A percentile compares a stretch with the other conserved stretches of the same genome.
These are phyloP conservation scores for Cotesia glomerata DNA, from an alignment of 1,140 invertebrate genomes.

Conservation along the genomic window DNA sequence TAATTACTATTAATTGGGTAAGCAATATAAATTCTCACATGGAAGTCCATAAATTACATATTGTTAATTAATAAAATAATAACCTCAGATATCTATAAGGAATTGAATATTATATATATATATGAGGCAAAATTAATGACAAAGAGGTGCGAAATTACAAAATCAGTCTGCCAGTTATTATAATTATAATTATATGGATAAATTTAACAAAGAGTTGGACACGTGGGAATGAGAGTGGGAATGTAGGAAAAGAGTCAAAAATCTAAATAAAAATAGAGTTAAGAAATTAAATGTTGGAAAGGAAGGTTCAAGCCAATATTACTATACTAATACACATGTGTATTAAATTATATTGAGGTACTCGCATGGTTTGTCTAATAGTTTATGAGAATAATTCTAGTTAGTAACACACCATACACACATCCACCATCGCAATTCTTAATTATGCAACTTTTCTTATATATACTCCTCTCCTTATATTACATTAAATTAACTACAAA, in stretches of 20 bases:
- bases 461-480: constrained; percentile 15
- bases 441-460: constrained; percentile 50
- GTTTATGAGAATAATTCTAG: neutral
- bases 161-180: neutral
- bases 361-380: neutral
- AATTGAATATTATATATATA: no score
- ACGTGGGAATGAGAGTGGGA: constrained; percentile 6
- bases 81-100: no score
- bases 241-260: neutral
- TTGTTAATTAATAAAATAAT: no score
- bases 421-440: constrained; percentile 45
- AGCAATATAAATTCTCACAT: no score
- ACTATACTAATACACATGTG: neutral
- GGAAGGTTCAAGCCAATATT: constrained; percentile 8
- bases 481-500: constrained; percentile 25
- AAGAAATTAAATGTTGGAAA: constrained; percentile 14
- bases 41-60: no score
- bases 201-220: neutral
- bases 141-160: no score
- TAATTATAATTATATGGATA: neutral
- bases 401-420: neutral
- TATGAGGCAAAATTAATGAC: no score
- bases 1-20: no score
- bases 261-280: neutral
- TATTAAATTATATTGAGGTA: no score